A percentile compares a stretch with the other conserved stretches of the same genome.
These are phyloP conservation scores for Dryas iulia DNA, from an alignment of 1,140 invertebrate genomes.

Conservation along the genomic window DNA sequence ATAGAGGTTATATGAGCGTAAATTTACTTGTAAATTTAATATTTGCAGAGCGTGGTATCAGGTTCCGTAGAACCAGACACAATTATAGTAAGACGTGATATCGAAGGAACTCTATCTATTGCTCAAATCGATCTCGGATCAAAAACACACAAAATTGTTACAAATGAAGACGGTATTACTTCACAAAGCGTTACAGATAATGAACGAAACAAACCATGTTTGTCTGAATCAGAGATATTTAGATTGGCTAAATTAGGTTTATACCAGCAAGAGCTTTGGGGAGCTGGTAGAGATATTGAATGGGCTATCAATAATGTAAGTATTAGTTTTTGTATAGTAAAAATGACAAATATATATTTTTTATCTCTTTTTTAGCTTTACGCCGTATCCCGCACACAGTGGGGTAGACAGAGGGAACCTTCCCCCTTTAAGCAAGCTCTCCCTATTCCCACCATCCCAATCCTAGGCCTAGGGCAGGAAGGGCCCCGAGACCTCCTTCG, in stretches of 20 bases:
- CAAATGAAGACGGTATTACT: slow-evolving; percentile 59
- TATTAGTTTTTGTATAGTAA: neutral
- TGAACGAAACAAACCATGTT: slow-evolving; percentile 72
- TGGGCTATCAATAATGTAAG: slow-evolving; percentile 78
- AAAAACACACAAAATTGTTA: slow-evolving; percentile 81
- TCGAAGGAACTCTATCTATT: slow-evolving; percentile 75
- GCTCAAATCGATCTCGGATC: slow-evolving; percentile 78
- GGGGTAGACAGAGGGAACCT: too few relatives aligned
- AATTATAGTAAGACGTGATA: slow-evolving; percentile 81
- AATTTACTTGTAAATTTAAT: neutral
- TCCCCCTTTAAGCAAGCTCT: too few relatives aligned
- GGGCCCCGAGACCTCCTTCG: too few relatives aligned
- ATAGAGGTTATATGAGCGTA: too few relatives aligned
- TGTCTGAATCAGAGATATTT: slow-evolving; percentile 78
- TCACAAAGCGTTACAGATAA: slow-evolving; percentile 60
- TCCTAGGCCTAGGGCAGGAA: too few relatives aligned
- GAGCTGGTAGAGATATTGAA: slow-evolving; percentile 87
- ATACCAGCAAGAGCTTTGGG: slow-evolving; percentile 83
- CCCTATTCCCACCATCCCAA: too few relatives aligned
- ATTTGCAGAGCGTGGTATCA: slow-evolving; percentile 87
- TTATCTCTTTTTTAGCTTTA: too few relatives aligned
- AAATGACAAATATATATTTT: slow-evolving; percentile 4
- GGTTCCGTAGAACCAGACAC: slow-evolving; percentile 88
- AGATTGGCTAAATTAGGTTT: slow-evolving; percentile 81
- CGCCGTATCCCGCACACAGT: too few relatives aligned